Base-by-base conservation (phyloP, 2,113 vertebrate species). In the Puntigrus tetrazona region DNA sequence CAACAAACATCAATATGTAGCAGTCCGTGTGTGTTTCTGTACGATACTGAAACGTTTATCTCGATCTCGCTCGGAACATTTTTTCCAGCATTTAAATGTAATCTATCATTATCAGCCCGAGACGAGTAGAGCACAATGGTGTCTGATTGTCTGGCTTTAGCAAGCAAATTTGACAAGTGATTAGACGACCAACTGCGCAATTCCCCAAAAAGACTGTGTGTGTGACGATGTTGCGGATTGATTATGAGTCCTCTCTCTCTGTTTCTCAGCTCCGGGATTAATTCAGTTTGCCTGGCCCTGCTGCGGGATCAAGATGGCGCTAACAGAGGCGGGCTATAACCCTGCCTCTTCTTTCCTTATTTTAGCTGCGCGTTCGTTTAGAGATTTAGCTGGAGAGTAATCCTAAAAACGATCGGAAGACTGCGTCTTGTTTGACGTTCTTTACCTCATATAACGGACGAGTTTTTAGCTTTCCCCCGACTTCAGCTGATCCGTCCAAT, bases 191-290 rank as follows among this genome's bases (percentile, higher is more conserved):
- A 9, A 34, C 5, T 72, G 27, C 75, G 27, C 74, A 74, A 57
- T 36, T 74, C n/a, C 31, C 74, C 14, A 55, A 41, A 36, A 27
- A 31, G 31, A 80, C 20, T 78, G 77, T 78, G 77, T n/a, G 92
- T 88, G 91, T 91, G 90, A 94, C 93, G 57, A 89, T 92, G 90
- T 91, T 86, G 88, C 84, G 65, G 85, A 93, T 95, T 94, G 94
- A 95, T 93, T 95, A 90, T 88, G 89, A 92, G 89, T 82, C 90
- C 90, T 91, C 87, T 94, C 91, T 78, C 93, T 93, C 90, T 90
- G 31, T 91, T 84, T 89, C 18, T 89, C 86, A 84, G 87, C 92
- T 95, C 94, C 85, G 94, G 94, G 94, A 94, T 95, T 91, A 94
- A 94, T 91, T 94, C 90, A 94, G 91, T 89, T 84, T 94, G 94